These are phyloP conservation scores for Diprion similis DNA, from an alignment of 1,140 invertebrate species.

Conservation along the genomic window DNA sequence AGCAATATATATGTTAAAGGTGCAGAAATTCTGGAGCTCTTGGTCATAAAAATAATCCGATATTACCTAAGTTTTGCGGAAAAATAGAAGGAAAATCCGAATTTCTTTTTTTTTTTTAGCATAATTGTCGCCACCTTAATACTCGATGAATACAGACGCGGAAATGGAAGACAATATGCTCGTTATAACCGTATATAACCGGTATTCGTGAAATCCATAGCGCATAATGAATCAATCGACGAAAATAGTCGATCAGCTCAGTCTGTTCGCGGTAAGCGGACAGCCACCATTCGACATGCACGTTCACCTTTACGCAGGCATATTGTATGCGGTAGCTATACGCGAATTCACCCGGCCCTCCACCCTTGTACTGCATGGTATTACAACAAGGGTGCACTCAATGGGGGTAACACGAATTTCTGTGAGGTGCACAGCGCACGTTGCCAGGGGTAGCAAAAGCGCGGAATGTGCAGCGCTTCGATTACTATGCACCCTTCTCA, in stretches of 20 bases:
- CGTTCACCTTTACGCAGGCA: neutral
- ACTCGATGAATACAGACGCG: no score
- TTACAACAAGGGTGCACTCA: neutral
- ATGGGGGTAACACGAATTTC: neutral
- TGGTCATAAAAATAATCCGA: no score
- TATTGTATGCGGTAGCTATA: neutral
- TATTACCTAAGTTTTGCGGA: no score
- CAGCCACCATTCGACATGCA: neutral
- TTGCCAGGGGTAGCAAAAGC: neutral
- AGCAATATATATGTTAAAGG: no score
- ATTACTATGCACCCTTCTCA: slow-evolving; percentile 1
- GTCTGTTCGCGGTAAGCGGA: neutral
- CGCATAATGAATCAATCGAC: no score
- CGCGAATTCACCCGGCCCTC: neutral
- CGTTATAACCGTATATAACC: no score
- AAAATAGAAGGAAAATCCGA: no score
- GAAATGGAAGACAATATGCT: no score
- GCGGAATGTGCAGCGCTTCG: neutral
- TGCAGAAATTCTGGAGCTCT: no score
- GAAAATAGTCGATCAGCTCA: neutral
- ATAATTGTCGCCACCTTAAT: no score
- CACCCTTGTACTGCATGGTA: neutral
- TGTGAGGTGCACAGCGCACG: slow-evolving; percentile 7
- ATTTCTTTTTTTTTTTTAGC: no score
- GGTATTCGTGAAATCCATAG: no score